phyloP scores from a whole-genome alignment of 1,140 invertebrate genomes.

The Ptiloglossa arizonensis region DNA sequence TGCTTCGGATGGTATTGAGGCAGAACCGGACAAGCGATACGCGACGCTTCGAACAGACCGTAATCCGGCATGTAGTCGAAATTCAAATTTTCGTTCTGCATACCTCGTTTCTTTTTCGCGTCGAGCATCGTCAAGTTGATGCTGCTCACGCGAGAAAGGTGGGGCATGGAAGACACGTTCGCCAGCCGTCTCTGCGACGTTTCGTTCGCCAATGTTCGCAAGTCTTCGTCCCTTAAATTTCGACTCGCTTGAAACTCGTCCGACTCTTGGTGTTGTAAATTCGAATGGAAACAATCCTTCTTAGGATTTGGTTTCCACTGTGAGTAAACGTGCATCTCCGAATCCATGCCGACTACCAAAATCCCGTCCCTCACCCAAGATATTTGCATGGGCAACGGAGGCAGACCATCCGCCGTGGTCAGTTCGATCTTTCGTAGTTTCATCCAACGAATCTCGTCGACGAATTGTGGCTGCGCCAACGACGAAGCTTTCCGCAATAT shows the following conservation, averaged over 20 bases:
- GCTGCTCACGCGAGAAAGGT: slow-evolving; percentile 90
- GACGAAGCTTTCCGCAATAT: slow-evolving; percentile 94
- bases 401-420: slow-evolving; percentile 96
- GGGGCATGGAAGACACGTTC: slow-evolving; percentile 89
- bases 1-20: slow-evolving; percentile 99
- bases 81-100: slow-evolving; percentile 83
- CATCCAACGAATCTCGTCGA: slow-evolving; percentile 97
- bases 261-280: slow-evolving; percentile 81
- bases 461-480: slow-evolving; percentile 90
- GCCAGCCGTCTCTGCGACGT: slow-evolving; percentile 86
- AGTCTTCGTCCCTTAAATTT: slow-evolving; percentile 90
- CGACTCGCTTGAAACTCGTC: slow-evolving; percentile 88
- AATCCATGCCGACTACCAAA: slow-evolving; percentile 99
- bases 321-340: slow-evolving; percentile 99
- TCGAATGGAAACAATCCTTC: slow-evolving; percentile 79
- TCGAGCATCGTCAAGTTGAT: slow-evolving; percentile 91
- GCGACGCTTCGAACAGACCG: slow-evolving; percentile 97
- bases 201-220: slow-evolving; percentile 88
- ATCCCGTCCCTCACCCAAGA: slow-evolving; percentile 99
- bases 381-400: slow-evolving; percentile 98
- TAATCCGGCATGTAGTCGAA: slow-evolving; percentile 94
- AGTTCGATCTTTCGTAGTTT: slow-evolving; percentile 95
- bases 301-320: slow-evolving; percentile 94
- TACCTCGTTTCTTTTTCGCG: slow-evolving; percentile 85
- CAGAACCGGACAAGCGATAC: slow-evolving; percentile 97